Evolutionary conservation across 2,888 invertebrate genomes (phyloP).

Genomic region (Polietes domitor): DNA sequence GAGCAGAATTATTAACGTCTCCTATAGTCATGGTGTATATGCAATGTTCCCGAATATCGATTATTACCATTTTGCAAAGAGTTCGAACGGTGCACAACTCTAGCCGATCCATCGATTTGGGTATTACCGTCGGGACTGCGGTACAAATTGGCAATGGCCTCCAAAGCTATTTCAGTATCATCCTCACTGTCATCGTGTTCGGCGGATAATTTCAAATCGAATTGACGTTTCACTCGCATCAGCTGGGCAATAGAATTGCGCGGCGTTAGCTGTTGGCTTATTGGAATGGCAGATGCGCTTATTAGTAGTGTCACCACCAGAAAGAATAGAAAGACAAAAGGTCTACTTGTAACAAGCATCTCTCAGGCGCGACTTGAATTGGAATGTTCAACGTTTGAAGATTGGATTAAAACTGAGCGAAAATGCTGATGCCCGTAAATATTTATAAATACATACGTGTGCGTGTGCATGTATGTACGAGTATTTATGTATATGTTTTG

Average conservation of each 20-base stretch:
- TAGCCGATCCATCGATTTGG: constrained; percentile 78
- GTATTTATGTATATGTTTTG: not conserved
- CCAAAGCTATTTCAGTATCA: constrained; percentile 78
- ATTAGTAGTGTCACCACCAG: constrained; percentile 21
- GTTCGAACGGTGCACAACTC: constrained; percentile 75
- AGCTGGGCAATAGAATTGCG: not conserved
- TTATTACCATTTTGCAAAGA: constrained; percentile 78
- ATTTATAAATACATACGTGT: no score
- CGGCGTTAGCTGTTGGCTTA: not conserved
- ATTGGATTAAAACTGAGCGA: constrained; percentile 47
- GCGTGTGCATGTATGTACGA: no score
- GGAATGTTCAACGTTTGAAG: constrained; percentile 34
- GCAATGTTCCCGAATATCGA: constrained; percentile 77
- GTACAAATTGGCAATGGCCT: constrained; percentile 79
- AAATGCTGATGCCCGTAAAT: constrained; percentile 10
- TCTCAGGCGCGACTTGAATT: not conserved
- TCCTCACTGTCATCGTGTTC: constrained; percentile 78
- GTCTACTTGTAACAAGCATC: constrained; percentile 47
- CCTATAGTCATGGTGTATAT: constrained; percentile 78
- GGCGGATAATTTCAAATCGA: constrained; percentile 78
- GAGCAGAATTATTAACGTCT: constrained; percentile 67
- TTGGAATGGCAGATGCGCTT: constrained; percentile 33
- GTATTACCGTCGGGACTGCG: constrained; percentile 78
- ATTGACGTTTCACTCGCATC: constrained; percentile 75
- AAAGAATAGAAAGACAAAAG: constrained; percentile 33